Evolutionary conservation across 2,797 vertebrate species (phyloP), one percentile per base, ranked within the genome.

Genomic region (Hybognathus amarus): DNA sequence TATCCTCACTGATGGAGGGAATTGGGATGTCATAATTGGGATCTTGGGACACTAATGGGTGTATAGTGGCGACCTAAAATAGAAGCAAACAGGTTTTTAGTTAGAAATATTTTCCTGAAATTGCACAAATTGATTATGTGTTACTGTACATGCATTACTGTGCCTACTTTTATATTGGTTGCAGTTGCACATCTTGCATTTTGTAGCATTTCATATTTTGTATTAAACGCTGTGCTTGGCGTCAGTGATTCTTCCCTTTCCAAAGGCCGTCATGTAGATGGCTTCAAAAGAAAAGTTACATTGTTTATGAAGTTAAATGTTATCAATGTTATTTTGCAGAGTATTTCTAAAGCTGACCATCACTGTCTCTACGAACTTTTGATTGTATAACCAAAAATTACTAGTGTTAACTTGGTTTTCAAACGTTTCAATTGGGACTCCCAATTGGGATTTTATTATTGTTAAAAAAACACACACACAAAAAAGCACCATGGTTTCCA

Each of bases 11-110:
- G 36, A 74, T 71, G 0, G 88, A 91, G 40, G 95, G 87, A 33
- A 89, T 52, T 11, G 94, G 92, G 89, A 91, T 81, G 79, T 93
- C 91, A 86, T 92, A 94, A 89, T 90, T 94, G 5, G 87, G 87
- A 22, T 96, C 95, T 89, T 92, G 94, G 82, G 82, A 45, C n/a
- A 87, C 52, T 59, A 92, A 83, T 50, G 95, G 92, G 63, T 95
- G 94, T 27, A 94, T 88, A 1, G 92, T 92, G 85, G 96, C 96
- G 4, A 96, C 88, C 97, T 98, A 87, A 87, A 90, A 83, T 18
- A 87, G 45, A 83, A 82, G 1, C 59, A 50, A 81, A 80, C 30
- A 33, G n/a, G 15, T 24, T 38, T 67, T 68, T 5, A 38, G 33
- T 38, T 68, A n/a, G n/a, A n/a, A n/a, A n/a, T n/a, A n/a, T n/a